Conservation (phyloP, 2,888 invertebrate genomes). For the Lasioglossum vierecki region DNA sequence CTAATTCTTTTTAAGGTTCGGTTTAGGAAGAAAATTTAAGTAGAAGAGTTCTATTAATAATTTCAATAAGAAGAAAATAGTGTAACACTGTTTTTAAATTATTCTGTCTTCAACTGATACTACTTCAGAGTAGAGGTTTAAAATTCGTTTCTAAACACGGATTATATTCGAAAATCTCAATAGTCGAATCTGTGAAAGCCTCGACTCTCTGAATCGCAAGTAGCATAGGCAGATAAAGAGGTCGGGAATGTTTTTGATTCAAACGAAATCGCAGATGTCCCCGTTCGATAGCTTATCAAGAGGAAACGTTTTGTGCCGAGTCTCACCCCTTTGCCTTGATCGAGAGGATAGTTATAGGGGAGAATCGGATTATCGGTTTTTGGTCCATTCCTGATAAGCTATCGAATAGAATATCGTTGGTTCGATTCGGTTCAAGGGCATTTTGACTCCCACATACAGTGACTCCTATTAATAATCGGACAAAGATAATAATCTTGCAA, state of each 20-base stretch:
- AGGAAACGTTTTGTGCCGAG: not conserved
- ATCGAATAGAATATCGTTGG: constrained; percentile 2
- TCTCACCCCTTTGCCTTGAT: not conserved
- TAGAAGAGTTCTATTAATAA: no score
- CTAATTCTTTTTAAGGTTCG: not conserved
- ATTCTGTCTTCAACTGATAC: no score
- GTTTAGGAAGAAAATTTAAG: not conserved
- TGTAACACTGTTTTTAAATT: no score
- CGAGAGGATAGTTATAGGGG: not conserved
- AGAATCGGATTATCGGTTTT: constrained; percentile 7
- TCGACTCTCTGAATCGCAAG: not conserved
- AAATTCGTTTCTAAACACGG: no score
- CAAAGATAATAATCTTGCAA: no score
- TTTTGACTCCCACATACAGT: not conserved
- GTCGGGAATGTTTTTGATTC: not conserved
- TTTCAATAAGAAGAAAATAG: no score
- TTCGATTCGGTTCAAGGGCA: not conserved
- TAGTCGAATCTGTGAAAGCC: not conserved
- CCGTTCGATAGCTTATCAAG: constrained; percentile 1
- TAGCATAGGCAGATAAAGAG: not conserved
- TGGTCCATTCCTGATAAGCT: not conserved
- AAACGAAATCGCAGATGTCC: not conserved
- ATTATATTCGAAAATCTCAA: not conserved
- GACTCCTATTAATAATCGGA: no score
- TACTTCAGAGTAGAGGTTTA: no score